A percentile compares a stretch with the other conserved stretches of the same genome.
Conservation (phyloP, 2,113 vertebrate genomes). For the Cyrtonyx montezumae region DNA sequence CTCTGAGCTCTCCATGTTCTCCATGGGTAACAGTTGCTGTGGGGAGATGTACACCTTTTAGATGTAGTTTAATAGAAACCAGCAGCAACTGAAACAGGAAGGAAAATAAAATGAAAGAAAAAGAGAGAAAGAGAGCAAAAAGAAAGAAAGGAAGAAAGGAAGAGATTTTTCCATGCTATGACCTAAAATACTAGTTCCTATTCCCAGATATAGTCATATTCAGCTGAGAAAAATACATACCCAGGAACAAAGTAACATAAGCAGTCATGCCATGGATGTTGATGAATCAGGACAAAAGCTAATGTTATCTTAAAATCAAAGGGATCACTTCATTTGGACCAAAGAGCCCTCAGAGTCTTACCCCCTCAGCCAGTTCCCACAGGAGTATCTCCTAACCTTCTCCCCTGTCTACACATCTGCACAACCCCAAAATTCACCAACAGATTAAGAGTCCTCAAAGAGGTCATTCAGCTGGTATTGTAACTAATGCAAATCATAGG, state of each 20-base stretch:
- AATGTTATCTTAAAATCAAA: neutral
- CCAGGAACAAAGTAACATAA: neutral
- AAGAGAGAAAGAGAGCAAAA: neutral
- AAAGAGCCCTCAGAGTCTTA: neutral
- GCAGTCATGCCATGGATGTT: neutral
- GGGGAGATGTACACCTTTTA: neutral
- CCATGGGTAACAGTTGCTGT: neutral
- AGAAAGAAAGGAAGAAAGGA: neutral
- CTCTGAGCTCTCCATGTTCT: neutral
- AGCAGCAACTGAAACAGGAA: neutral
- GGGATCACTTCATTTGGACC: neutral
- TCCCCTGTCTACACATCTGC: neutral
- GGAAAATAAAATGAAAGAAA: neutral
- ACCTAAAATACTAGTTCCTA: neutral
- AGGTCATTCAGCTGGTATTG: neutral
- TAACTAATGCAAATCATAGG: neutral
- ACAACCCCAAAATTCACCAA: neutral
- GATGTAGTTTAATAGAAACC: neutral
- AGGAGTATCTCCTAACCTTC: neutral
- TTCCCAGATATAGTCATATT: neutral
- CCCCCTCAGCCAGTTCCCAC: neutral
- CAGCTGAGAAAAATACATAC: neutral
- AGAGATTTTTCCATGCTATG: neutral
- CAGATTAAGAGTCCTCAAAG: neutral
- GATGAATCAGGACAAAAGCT: neutral